phyloP scores from a whole-genome alignment of 2,113 vertebrate genomes.

The Terrapene triunguis region DNA sequence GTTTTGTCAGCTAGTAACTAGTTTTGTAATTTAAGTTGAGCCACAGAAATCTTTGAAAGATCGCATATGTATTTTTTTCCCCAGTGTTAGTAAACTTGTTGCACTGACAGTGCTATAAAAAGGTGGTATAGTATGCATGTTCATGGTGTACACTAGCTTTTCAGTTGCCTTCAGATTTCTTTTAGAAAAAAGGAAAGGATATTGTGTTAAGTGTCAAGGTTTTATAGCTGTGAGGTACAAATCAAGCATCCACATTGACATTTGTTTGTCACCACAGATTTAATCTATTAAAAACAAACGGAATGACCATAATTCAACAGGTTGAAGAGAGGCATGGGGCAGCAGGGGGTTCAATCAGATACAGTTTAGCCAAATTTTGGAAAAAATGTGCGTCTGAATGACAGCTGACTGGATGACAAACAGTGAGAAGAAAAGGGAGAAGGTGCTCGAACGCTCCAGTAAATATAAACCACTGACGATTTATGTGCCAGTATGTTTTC shows the following conservation, averaged over 20 bases:
- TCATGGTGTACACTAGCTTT: neutral
- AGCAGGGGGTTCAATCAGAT: slow-evolving; percentile 67
- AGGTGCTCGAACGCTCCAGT: slow-evolving; percentile 5
- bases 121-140: neutral
- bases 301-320: slow-evolving; percentile 44
- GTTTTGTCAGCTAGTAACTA: neutral
- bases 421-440: neutral
- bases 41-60: neutral
- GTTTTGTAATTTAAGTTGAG: neutral
- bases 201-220: neutral
- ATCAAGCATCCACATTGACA: slow-evolving; percentile 36
- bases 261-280: slow-evolving; percentile 73
- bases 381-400: slow-evolving; percentile 55
- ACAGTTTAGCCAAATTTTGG: slow-evolving; percentile 32
- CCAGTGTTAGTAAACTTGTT: neutral
- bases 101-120: neutral
- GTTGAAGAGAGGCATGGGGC: neutral
- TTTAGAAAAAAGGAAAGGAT: neutral
- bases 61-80: neutral
- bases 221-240: slow-evolving; percentile 35
- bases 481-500: slow-evolving; percentile 69
- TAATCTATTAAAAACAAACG: slow-evolving; percentile 70
- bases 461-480: slow-evolving; percentile 69
- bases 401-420: slow-evolving; percentile 35
- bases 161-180: neutral